Conservation (phyloP, 2,888 invertebrate genomes). For the Agonopterix subpropinquella region DNA sequence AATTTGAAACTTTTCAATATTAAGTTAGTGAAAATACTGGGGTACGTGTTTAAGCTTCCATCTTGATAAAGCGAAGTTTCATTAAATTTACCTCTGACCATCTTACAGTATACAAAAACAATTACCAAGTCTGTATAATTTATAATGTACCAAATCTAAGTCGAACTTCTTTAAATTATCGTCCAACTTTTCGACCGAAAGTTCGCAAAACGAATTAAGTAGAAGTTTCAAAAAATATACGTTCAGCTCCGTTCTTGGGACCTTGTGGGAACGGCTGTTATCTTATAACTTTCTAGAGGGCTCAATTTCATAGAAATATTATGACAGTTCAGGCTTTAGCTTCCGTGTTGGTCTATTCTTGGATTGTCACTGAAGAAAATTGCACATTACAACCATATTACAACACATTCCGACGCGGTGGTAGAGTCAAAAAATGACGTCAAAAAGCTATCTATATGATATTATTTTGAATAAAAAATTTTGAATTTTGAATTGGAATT, state of each 20-base stretch:
- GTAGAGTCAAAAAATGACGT: no score
- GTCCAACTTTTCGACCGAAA: slow-evolving; percentile 32
- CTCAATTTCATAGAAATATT: slow-evolving; percentile 1
- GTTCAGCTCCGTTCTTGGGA: slow-evolving; percentile 13
- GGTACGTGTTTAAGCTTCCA: neutral
- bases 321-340: neutral
- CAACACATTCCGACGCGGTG: no score
- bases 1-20: slow-evolving; percentile 1
- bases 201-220: slow-evolving; percentile 37
- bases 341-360: no score
- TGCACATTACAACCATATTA: no score
- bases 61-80: slow-evolving; percentile 12
- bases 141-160: slow-evolving; percentile 29
- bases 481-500: no score
- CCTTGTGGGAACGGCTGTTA: slow-evolving; percentile 13
- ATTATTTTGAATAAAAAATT: no score
- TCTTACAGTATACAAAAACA: slow-evolving; percentile 26
- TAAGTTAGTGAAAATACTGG: neutral
- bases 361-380: no score
- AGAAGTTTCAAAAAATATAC: slow-evolving; percentile 33
- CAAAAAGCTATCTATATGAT: no score
- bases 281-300: slow-evolving; percentile 4
- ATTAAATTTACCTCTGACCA: slow-evolving; percentile 18
- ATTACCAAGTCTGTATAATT: slow-evolving; percentile 27
- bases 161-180: slow-evolving; percentile 41